Evolutionary conservation across 2,113 vertebrate genomes (phyloP).

Genomic region (Triplophysa siluroides): DNA sequence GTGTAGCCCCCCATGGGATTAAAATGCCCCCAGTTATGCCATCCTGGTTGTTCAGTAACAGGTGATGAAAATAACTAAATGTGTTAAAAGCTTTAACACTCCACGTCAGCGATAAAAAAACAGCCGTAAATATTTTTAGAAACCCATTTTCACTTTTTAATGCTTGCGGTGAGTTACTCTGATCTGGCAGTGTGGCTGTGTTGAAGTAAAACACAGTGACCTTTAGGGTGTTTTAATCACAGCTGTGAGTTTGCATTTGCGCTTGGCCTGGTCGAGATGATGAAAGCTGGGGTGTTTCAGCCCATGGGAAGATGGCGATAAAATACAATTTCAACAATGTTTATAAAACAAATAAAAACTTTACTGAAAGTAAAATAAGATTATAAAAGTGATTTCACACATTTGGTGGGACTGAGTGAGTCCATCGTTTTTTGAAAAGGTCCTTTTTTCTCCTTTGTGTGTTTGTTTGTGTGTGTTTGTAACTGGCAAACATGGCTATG

Average conservation of each 20-base stretch:
- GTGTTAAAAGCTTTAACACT: not conserved
- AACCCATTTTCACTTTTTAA: not conserved
- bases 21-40: no score
- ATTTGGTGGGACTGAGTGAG: no score
- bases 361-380: no score
- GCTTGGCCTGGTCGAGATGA: not conserved
- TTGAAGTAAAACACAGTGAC: not conserved
- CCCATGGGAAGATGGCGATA: not conserved
- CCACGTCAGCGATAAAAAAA: no score
- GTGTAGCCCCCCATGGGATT: no score
- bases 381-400: no score
- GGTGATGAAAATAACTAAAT: not conserved
- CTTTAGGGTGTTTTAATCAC: constrained; percentile 26
- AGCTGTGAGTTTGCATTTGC: not conserved
- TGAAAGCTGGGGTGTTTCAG: not conserved
- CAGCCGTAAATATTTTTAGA: no score
- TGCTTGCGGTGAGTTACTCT: not conserved
- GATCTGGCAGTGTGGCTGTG: not conserved
- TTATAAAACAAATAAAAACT: no score
- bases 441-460: no score
- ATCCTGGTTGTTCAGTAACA: no score
- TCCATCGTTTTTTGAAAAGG: no score
- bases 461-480: not conserved
- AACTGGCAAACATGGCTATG: not conserved
- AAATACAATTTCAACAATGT: not conserved